Evolutionary conservation across 1,140 invertebrate species (phyloP), one percentile per base, ranked within the genome.

Genomic region (Lanistes nyassanus): DNA sequence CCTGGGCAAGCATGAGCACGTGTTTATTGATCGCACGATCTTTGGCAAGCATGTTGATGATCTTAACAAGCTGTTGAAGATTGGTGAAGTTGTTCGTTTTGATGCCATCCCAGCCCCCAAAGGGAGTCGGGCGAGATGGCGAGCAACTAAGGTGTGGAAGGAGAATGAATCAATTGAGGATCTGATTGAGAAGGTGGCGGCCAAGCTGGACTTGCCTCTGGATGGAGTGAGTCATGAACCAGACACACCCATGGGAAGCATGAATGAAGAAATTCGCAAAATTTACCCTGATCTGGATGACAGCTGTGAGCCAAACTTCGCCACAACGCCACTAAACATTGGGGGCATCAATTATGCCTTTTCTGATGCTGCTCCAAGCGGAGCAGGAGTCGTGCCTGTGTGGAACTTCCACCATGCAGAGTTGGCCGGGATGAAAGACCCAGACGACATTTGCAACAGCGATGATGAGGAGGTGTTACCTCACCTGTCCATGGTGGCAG

Each of bases 1-100:
- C 79, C 81, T 90, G 11, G 89, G 89, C 2, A 84, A 86, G 74
- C 89, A 90, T 82, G 89, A 90, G 78, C 89, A 90, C 80, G 89
- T 90, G 2, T 90, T 90, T 74, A 90, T 90, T 76, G 89, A 90
- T 72, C 83, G 87, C 62, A 87, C 86, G 26, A 89, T 90, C 78
- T 88, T 89, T 80, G 85, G 83, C 26, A 85, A 88, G 69, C 79
- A 85, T 26, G 84, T 88, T 74, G 86, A 88, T 79, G 89, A 90
- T 79, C 79, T 90, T 64, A 85, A 87, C 62, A 86, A 85, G 72
- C 74, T 89, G 55, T 82, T 89, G 60, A 83, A 84, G 70, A 79
- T 89, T 39, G 88, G 88, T 11, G 88, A 90, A 74, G 83, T 83
- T 70, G 84, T 88, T 2, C 85, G 82, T 70, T 90, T 90, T 81